phyloP scores from a whole-genome alignment of 2,888 invertebrate species.

The Rugalucina vietnamica region DNA sequence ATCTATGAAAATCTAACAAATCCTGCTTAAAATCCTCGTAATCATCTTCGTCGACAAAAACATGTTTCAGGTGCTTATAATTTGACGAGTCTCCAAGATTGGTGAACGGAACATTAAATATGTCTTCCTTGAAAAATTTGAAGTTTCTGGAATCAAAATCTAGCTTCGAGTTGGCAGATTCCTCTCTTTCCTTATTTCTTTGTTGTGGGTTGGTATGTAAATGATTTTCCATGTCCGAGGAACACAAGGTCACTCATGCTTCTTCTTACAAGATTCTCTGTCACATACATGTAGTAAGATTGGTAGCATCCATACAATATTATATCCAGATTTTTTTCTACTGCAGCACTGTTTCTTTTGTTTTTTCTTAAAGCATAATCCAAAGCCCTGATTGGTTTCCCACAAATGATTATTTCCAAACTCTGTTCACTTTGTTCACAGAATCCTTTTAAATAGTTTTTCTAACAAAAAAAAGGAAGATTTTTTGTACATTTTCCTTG shows the following conservation, averaged over 20 bases:
- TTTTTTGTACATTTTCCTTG: not conserved
- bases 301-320: too few relatives aligned
- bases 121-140: conserved; percentile 66
- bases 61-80: conserved; percentile 71
- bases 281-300: too few relatives aligned
- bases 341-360: too few relatives aligned
- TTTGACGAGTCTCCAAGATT: conserved; percentile 64
- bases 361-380: too few relatives aligned
- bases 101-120: conserved; percentile 61
- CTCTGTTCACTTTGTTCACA: too few relatives aligned
- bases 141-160: conserved; percentile 58
- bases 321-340: too few relatives aligned
- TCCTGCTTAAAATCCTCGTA: conserved; percentile 80
- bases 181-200: not conserved
- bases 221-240: not conserved
- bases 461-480: not conserved
- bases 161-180: conserved; percentile 33
- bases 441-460: too few relatives aligned
- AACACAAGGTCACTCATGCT: not conserved
- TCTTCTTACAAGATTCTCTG: too few relatives aligned
- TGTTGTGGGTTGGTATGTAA: not conserved
- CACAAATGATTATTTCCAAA: too few relatives aligned
- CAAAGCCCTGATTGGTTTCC: too few relatives aligned
- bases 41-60: conserved; percentile 76
- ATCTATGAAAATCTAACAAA: conserved; percentile 68